phyloP scores from a whole-genome alignment of 2,888 invertebrate species.

The Euplagia quadripunctaria region DNA sequence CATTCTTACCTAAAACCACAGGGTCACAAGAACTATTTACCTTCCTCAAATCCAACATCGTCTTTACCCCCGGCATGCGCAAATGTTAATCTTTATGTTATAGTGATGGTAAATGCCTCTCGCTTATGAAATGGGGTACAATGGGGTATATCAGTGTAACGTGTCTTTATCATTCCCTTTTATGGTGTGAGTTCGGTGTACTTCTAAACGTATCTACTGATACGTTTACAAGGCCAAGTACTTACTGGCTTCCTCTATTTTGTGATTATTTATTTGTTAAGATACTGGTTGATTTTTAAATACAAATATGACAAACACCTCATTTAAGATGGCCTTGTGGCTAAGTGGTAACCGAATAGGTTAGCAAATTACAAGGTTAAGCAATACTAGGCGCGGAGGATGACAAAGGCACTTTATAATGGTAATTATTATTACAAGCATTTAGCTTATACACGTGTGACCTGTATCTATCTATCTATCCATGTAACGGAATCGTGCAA shows the following conservation, averaged over 20 bases:
- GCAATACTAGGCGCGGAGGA: too few relatives aligned
- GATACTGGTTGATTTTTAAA: too few relatives aligned
- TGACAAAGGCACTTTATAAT: too few relatives aligned
- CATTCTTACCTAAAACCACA: constrained; percentile 16
- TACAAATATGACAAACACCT: too few relatives aligned
- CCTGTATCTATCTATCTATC: too few relatives aligned
- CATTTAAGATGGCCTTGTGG: too few relatives aligned
- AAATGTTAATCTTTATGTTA: constrained; percentile 21
- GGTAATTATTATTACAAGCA: too few relatives aligned
- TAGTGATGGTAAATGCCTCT: constrained; percentile 1
- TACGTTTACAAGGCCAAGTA: neutral
- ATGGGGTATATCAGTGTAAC: constrained; percentile 8
- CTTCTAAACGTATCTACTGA: neutral
- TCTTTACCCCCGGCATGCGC: constrained; percentile 13
- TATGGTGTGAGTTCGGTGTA: neutral
- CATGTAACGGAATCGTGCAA: too few relatives aligned
- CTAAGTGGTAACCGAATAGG: too few relatives aligned
- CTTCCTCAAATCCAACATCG: constrained; percentile 20
- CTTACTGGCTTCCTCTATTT: too few relatives aligned
- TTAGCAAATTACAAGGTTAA: too few relatives aligned
- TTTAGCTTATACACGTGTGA: too few relatives aligned
- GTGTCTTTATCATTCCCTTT: constrained; percentile 13
- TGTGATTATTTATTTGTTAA: neutral
- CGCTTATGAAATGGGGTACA: constrained; percentile 16
- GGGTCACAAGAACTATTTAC: constrained; percentile 18